Conservation (phyloP, 2,888 invertebrate species). For the Siphlonurus alternatus region DNA sequence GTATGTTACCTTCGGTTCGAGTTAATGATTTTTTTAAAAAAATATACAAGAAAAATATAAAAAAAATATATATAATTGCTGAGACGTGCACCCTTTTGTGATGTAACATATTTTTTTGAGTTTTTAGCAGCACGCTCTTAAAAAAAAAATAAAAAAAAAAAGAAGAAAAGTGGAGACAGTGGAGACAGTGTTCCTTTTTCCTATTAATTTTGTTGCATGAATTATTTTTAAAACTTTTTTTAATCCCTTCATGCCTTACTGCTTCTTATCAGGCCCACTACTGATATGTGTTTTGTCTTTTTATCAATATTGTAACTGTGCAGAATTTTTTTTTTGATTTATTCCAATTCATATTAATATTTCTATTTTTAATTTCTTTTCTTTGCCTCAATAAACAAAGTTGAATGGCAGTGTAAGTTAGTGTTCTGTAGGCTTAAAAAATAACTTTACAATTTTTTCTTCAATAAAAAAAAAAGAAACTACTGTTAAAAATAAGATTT, state of each 20-base stretch:
- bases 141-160: too few relatives aligned
- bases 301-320: background rate
- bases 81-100: conserved; percentile 7
- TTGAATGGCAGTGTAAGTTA: background rate
- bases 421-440: background rate
- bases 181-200: background rate
- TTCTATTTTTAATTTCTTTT: background rate
- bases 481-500: background rate
- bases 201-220: background rate
- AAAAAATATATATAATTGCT: conserved; percentile 4
- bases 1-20: conserved; percentile 27
- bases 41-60: conserved; percentile 42
- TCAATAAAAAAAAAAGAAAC: background rate
- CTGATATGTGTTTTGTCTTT: background rate
- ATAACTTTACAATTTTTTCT: background rate
- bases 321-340: background rate
- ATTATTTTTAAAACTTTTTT: background rate
- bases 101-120: conserved; percentile 34
- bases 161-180: too few relatives aligned
- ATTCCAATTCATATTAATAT: background rate
- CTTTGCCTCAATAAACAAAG: background rate
- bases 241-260: background rate
- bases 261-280: background rate
- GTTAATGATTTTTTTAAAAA: conserved; percentile 36
- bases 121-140: conserved; percentile 31